Evolutionary conservation across 2,113 vertebrate species (phyloP), one percentile per base, ranked within the genome.

Genomic region (Salvelinus alpinus): DNA sequence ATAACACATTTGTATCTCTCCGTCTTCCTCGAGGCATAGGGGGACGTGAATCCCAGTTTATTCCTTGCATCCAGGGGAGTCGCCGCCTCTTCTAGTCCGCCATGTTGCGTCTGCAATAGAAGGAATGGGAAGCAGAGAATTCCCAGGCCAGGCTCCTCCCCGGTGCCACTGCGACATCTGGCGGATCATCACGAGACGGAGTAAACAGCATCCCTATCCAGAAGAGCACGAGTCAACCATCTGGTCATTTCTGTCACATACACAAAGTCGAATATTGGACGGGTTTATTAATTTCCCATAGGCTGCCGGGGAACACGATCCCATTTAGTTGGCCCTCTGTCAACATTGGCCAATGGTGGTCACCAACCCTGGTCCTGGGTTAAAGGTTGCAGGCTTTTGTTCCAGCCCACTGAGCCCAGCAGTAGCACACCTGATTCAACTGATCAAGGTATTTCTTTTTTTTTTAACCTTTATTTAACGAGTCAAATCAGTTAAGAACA

Each of bases 31-130:
- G 64, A 57, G 9, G 75, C 71, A 66, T 71, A 22, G 72, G 69
- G 38, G 66, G 67, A 59, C 24, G 77, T 71, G 77, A 89, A 87
- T 88, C 85, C 87, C 90, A 84, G 84, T 91, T 89, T 89, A 82
- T 90, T 91, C 80, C 79, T 85, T 91, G 90, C 91, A 88, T 93
- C 91, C 92, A 91, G 90, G 90, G 92, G 87, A 87, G 87, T 91
- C 87, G 89, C 87, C 84, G 87, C 86, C 90, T 88, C 72, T 88
- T 90, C 90, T 93, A 94, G 80, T 92, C 93, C 93, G 93, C 93
- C 93, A 94, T 94, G 92, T 94, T 93, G 38, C 9, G 91, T 92
- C 86, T 87, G 87, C 86, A 87, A 78, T 60, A 82, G 9, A 9
- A 54, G 92, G 91, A 93, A 92, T 91, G 91, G 91, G 89, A 92